phyloP scores from a whole-genome alignment of 2,797 vertebrate genomes.

The Hippocampus kuda region DNA sequence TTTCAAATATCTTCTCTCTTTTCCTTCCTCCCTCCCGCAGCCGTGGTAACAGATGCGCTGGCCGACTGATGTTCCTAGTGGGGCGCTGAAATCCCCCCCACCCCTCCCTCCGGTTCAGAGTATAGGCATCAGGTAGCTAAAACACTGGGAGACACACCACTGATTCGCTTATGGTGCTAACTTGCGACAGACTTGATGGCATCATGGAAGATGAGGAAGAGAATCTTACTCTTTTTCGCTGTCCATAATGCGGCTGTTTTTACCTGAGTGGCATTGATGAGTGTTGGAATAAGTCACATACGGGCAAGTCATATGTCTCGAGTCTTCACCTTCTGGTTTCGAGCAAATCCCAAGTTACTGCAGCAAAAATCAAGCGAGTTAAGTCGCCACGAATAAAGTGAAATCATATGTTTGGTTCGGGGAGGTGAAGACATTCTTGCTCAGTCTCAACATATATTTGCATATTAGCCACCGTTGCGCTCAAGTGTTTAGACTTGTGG shows the following conservation, averaged over 20 bases:
- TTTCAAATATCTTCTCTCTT: conserved; percentile 21
- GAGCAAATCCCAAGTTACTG: not conserved
- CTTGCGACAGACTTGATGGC: conserved; percentile 33
- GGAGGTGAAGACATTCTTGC: too few relatives aligned
- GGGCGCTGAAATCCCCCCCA: conserved; percentile 38
- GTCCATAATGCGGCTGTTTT: conserved; percentile 53
- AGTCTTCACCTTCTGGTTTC: not conserved
- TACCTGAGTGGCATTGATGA: conserved; percentile 24
- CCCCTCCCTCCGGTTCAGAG: conserved; percentile 43
- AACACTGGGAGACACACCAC: conserved; percentile 17
- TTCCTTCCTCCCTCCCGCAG: not conserved
- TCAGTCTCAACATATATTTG: too few relatives aligned
- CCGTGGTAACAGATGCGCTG: conserved; percentile 32
- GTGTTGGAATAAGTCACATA: not conserved
- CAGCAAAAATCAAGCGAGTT: not conserved
- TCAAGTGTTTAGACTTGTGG: too few relatives aligned
- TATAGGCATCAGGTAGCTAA: conserved; percentile 46
- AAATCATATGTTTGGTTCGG: not conserved
- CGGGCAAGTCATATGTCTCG: not conserved
- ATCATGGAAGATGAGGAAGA: conserved; percentile 59
- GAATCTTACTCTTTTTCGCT: conserved; percentile 10
- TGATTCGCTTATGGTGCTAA: not conserved
- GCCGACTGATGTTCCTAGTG: conserved; percentile 23
- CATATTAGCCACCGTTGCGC: too few relatives aligned
- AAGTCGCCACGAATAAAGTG: not conserved